phyloP scores from a whole-genome alignment of 2,113 vertebrate genomes.

The Ailuropoda melanoleuca region DNA sequence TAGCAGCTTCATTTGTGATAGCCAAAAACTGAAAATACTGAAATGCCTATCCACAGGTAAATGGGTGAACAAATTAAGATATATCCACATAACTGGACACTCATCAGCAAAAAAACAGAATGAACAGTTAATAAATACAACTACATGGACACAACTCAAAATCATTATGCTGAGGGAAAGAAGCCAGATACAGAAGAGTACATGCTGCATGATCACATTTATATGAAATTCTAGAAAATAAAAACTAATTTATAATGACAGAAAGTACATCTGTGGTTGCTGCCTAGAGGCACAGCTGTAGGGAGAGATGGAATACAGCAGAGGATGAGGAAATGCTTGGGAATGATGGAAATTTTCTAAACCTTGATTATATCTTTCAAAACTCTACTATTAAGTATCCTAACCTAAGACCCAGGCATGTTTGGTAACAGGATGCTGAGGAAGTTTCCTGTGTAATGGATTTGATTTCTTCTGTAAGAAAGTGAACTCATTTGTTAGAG shows the following conservation, averaged over 20 bases:
- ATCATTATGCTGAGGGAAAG: neutral
- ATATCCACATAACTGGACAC: neutral
- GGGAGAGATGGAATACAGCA: neutral
- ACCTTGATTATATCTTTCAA: neutral
- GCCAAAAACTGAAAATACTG: neutral
- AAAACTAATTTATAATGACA: neutral
- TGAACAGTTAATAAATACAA: neutral
- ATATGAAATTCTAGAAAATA: constrained; percentile 18
- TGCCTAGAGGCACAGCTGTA: neutral
- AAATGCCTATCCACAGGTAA: neutral
- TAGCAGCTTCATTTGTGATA: neutral
- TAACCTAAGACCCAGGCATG: neutral
- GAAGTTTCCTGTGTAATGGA: neutral
- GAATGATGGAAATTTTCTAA: neutral
- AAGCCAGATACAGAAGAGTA: neutral
- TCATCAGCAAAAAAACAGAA: neutral
- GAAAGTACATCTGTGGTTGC: neutral
- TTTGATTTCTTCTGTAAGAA: neutral
- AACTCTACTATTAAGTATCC: neutral
- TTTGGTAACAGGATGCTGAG: neutral
- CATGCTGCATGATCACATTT: neutral
- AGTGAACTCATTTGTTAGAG: neutral
- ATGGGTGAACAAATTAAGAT: neutral
- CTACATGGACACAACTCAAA: neutral
- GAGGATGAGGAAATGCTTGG: neutral